Evolutionary conservation across 1,140 invertebrate genomes (phyloP), one percentile per base, ranked within the genome.

Genomic region (Papilio polyxenes): DNA sequence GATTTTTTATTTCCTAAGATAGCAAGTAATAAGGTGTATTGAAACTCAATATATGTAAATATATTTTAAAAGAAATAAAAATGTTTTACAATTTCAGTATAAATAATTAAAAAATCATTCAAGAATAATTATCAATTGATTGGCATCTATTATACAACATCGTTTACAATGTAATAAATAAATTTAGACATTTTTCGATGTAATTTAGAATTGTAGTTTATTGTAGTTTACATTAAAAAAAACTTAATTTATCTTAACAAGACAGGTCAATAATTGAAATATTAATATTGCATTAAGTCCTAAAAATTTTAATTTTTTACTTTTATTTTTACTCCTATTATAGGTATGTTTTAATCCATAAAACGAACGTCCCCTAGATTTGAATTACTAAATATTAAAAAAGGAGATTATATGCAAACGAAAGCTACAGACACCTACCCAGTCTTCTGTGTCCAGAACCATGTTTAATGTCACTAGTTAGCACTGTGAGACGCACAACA

Each of bases 401-500:
- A 74, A 56, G 17, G 82, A 78, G 48, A 15, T 75, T 81, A 62
- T 74, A 31, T 44, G 15, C 75, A 84, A 53, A 8, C n/a, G 53
- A 82, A 48, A 20, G 17, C 53, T 23, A 7, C 37, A 15, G 75
- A 74, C 85, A 93, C 93, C 90, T 93, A 94, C 93, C 93, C 93
- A 94, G 87, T 94, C 92, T 93, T 93, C 91, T 85, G 93, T 94
- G 85, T 94, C 92, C 90, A 94, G 93, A 92, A 90, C 93, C 93
- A 94, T 94, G 88, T 90, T 92, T 88, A 88, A 91, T 91, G 86
- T 93, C 93, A 94, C 93, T 93, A 90, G 92, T 92, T 92, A 94
- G 86, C 93, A 93, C 93, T 93, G 85, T 93, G 92, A 93, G 92
- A 93, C 92, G 92, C 93, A 94, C 92, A 93, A 94, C 93, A 94